Evolutionary conservation across 1,140 invertebrate genomes (phyloP).

Genomic region (Aphelenchoides besseyi): DNA sequence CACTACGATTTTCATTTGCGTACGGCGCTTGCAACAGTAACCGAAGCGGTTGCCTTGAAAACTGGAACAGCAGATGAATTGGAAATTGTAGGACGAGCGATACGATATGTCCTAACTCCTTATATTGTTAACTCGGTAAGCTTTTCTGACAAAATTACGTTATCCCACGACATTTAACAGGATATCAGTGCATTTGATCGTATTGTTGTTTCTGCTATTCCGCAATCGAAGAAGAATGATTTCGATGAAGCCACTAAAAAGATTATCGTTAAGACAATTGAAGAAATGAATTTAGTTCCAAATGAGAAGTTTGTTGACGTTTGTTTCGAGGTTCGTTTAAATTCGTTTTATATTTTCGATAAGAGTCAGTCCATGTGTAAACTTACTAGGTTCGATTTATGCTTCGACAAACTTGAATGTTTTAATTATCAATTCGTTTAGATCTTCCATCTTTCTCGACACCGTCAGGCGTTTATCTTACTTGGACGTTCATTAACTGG

Average conservation of each 20-base stretch:
- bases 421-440: conserved; percentile 13
- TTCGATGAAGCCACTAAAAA: background rate
- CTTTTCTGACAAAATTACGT: background rate
- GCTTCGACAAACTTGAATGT: background rate
- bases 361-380: too few relatives aligned
- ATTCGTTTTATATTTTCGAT: too few relatives aligned
- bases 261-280: conserved; percentile 9
- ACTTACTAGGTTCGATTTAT: too few relatives aligned
- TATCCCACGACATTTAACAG: background rate
- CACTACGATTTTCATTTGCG: conserved; percentile 43
- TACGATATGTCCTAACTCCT: background rate
- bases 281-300: conserved; percentile 21
- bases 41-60: conserved; percentile 22
- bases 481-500: conserved; percentile 23
- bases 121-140: conserved; percentile 16
- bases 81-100: background rate
- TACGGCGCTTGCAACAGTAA: conserved; percentile 28
- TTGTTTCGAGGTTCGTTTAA: conserved; percentile 17
- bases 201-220: background rate
- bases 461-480: conserved; percentile 35
- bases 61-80: background rate
- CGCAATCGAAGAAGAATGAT: conserved; percentile 8
- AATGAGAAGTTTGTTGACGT: conserved; percentile 20
- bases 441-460: conserved; percentile 32
- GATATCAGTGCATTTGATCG: conserved; percentile 1